These are phyloP conservation scores for Drosophila crucigera DNA, from an alignment of 2,888 invertebrate genomes.

Conservation along the genomic window DNA sequence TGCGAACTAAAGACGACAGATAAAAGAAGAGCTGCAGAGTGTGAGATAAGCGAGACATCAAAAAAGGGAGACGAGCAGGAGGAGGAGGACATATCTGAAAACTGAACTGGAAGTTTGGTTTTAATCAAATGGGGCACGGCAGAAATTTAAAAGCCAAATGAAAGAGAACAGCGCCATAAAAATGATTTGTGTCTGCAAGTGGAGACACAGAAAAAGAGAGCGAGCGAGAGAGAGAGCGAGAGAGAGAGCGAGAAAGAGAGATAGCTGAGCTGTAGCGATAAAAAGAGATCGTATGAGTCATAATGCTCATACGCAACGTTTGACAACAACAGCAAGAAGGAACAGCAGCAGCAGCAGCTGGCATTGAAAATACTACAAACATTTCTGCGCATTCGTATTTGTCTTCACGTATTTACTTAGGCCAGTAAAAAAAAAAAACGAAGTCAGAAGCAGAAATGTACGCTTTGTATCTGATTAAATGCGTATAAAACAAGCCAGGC, in stretches of 20 bases:
- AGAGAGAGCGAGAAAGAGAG: not conserved
- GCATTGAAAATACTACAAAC: slow-evolving; percentile 33
- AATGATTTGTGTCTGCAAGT: slow-evolving; percentile 59
- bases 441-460: not conserved
- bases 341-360: slow-evolving; percentile 23
- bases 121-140: slow-evolving; percentile 69
- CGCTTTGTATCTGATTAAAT: slow-evolving; percentile 57
- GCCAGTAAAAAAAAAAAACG: slow-evolving; percentile 6
- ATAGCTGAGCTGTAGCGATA: not conserved
- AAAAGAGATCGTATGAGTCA: slow-evolving; percentile 38
- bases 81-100: not conserved
- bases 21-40: not conserved
- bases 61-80: slow-evolving; percentile 8
- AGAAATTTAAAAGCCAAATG: slow-evolving; percentile 61
- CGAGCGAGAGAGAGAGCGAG: not conserved
- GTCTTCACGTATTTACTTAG: slow-evolving; percentile 46
- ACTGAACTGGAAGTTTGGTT: slow-evolving; percentile 33
- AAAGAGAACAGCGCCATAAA: slow-evolving; percentile 58
- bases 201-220: not conserved
- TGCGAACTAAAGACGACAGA: slow-evolving; percentile 18
- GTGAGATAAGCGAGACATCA: slow-evolving; percentile 58
- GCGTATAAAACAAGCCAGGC: slow-evolving; percentile 24
- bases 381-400: slow-evolving; percentile 19
- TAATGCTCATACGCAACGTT: slow-evolving; percentile 60
- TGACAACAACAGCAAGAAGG: slow-evolving; percentile 26